Evolutionary conservation across 1,140 invertebrate genomes (phyloP).

Genomic region (Chrysopa pallens): DNA sequence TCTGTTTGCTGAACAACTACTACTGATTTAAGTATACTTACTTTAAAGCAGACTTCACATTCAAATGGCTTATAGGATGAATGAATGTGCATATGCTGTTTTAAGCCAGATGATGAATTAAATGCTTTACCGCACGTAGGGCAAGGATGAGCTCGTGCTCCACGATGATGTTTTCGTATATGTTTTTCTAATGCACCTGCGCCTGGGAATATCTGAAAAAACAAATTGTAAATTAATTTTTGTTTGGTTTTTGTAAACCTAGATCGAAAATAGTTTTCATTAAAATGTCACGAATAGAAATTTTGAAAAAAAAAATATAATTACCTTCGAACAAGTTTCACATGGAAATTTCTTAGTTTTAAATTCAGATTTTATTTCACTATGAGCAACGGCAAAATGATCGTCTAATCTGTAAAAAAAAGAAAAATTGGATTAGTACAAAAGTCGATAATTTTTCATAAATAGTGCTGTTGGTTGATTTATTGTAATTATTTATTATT

Average conservation of each 20-base stretch:
- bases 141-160: conserved; percentile 86
- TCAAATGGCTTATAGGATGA: conserved; percentile 96
- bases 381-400: conserved; percentile 57
- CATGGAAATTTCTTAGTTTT: conserved; percentile 61
- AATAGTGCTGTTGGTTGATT: no score
- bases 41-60: conserved; percentile 79
- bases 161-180: conserved; percentile 83
- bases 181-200: conserved; percentile 90
- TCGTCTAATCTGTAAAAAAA: conserved; percentile 56
- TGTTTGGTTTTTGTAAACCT: not conserved
- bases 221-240: conserved; percentile 3
- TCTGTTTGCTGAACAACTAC: no score
- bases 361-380: conserved; percentile 23
- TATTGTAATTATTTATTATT: no score
- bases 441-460: no score
- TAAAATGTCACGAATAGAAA: no score
- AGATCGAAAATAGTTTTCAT: no score
- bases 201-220: conserved; percentile 76
- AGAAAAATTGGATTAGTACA: conserved; percentile 2
- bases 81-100: conserved; percentile 99
- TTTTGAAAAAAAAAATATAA: conserved; percentile 2
- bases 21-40: conserved; percentile 11
- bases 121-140: conserved; percentile 97
- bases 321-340: conserved; percentile 83
- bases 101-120: conserved; percentile 89